Conservation (phyloP, 1,140 invertebrate species). For the Pseudomyrmex gracilis region DNA sequence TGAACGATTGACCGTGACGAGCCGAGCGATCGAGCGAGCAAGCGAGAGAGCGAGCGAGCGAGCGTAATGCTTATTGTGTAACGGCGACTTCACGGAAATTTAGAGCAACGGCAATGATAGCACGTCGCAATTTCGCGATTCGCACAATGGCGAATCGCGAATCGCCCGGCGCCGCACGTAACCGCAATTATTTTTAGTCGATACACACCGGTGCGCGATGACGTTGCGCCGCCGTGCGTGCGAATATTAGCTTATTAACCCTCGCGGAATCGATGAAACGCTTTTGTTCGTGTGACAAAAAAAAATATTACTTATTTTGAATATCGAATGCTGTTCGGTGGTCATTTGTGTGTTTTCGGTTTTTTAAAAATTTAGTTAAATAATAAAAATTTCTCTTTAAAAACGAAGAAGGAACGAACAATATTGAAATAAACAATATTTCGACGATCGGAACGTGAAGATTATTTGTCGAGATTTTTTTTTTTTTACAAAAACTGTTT, state of each 20-base stretch:
- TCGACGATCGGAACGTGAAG: neutral
- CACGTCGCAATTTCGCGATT: constrained; percentile 20
- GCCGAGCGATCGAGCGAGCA: neutral
- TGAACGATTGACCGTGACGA: constrained; percentile 66
- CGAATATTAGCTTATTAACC: neutral
- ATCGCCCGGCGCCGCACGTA: constrained; percentile 20
- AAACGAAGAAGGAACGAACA: no score
- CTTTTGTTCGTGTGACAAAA: no score
- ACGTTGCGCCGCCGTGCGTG: no score
- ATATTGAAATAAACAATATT: no score
- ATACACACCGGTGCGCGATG: constrained; percentile 35
- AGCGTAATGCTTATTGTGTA: constrained; percentile 28
- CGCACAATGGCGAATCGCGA: constrained; percentile 14
- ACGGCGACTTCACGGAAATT: constrained; percentile 53
- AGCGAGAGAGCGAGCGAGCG: no score
- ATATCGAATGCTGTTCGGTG: neutral
- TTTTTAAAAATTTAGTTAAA: no score
- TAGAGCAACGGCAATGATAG: constrained; percentile 48
- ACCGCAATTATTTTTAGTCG: constrained; percentile 46
- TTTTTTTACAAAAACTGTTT: neutral
- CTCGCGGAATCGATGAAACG: neutral
- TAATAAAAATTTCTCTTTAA: no score
- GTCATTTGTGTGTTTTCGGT: neutral
- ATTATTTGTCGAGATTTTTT: neutral
- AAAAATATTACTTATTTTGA: neutral